Conservation (phyloP, 2,113 vertebrate species). For the Acrocephalus arundinaceus region DNA sequence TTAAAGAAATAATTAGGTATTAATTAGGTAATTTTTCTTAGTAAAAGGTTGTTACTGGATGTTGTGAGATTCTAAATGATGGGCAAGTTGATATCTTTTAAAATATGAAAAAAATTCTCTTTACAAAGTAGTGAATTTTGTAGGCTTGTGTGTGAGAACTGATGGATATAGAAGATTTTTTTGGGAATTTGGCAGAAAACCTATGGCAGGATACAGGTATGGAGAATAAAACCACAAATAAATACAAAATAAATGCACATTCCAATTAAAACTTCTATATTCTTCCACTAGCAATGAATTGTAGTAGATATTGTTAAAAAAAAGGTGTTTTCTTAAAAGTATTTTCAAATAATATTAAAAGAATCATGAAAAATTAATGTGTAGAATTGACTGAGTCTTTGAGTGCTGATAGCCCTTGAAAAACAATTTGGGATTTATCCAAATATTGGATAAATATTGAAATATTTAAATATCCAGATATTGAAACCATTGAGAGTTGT, state of each 20-base stretch:
- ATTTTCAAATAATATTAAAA: neutral
- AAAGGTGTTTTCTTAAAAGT: neutral
- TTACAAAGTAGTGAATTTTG: neutral
- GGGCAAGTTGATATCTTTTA: neutral
- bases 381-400: neutral
- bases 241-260: neutral
- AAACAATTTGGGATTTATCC: neutral
- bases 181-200: neutral
- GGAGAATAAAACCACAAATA: neutral
- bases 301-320: neutral
- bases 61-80: neutral
- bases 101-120: neutral
- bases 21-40: neutral
- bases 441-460: neutral
- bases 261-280: neutral
- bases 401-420: neutral
- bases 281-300: neutral
- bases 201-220: neutral
- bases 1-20: neutral
- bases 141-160: neutral
- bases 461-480: neutral
- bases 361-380: neutral
- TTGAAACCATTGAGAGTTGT: neutral
- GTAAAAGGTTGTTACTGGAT: neutral
- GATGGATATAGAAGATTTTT: neutral